These are phyloP conservation scores for Alviniconcha strummeri DNA, from an alignment of 2,888 invertebrate genomes.

Conservation along the genomic window DNA sequence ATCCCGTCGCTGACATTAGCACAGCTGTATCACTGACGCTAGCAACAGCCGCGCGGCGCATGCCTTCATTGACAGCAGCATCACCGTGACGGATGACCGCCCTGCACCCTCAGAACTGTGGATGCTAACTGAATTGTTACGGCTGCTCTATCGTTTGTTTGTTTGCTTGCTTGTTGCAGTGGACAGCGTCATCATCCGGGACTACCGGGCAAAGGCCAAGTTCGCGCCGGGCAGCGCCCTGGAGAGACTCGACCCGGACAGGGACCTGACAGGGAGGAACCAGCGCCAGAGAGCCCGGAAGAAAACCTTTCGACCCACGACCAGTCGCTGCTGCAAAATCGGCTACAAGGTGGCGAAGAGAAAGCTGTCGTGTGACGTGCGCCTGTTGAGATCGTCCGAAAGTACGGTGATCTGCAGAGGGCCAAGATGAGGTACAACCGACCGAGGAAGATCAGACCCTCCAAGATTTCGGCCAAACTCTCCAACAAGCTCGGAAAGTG, in stretches of 20 bases:
- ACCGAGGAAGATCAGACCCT: background rate
- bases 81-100: too few relatives aligned
- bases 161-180: constrained; percentile 14
- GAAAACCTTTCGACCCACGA: constrained; percentile 49
- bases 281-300: background rate
- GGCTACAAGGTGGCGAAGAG: constrained; percentile 63
- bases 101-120: too few relatives aligned
- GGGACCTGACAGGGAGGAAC: background rate
- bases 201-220: constrained; percentile 7
- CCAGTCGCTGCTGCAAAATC: constrained; percentile 57
- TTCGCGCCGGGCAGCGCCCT: background rate
- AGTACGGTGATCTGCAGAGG: constrained; percentile 41
- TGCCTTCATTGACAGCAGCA: too few relatives aligned
- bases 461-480: constrained; percentile 36
- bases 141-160: too few relatives aligned
- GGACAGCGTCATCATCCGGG: constrained; percentile 27
- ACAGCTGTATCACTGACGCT: too few relatives aligned
- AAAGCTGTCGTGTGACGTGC: constrained; percentile 54
- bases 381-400: constrained; percentile 49
- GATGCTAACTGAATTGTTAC: too few relatives aligned
- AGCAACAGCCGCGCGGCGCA: too few relatives aligned
- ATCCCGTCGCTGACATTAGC: too few relatives aligned
- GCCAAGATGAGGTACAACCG: constrained; percentile 31
- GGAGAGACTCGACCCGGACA: background rate
- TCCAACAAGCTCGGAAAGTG: constrained; percentile 56